Evolutionary conservation across 2,797 vertebrate species (phyloP), one percentile per base, ranked within the genome.

Genomic region (Lepilemur ruficaudatus): DNA sequence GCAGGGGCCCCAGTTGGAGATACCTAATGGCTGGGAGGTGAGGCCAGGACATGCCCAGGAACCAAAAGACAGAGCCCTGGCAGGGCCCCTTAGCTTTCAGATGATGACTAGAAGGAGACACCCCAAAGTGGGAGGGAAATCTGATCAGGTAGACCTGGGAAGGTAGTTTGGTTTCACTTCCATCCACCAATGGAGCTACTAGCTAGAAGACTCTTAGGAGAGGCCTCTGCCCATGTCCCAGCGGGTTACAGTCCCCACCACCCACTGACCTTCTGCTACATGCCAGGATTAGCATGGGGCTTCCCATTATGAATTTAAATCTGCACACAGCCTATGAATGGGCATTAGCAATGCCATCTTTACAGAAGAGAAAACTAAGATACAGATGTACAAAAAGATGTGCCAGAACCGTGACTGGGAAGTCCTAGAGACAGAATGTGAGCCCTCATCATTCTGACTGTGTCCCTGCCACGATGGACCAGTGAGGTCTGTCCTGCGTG

Each of bases 21-120:
- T 15, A 35, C 7, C 46, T 35, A 41, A 55, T 50, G 55, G 20
- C 75, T 61, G 5, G 73, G 20, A 93, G 35, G n/a, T 73, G 59
- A 0, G 0, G 50, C 55, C 50, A 59, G 79, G 57, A 81, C 73
- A 67, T 4, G 17, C 5, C 10, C 43, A 4, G 5, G 4, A 22
- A 76, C 43, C 41, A 67, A 73, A 59, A 13, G 50, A 46, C 9
- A 25, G 57, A 17, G 25, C 41, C 48, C 7, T 1, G 7, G 28
- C 35, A 14, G n/a, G 28, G 61, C 35, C 63, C 72, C 48, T 72
- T 23, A 17, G 35, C 55, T 43, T 57, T 52, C 46, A 78, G 30
- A 46, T 41, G 69, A 4, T 32, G 5, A 50, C 73, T 10, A 70
- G 22, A 86, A 48, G 57, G 70, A 91, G 23, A 46, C 0, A 0